A percentile compares a stretch with the other conserved stretches of the same genome.
phyloP scores from a whole-genome alignment of 1,140 invertebrate genomes.

The Papilio dardanus region DNA sequence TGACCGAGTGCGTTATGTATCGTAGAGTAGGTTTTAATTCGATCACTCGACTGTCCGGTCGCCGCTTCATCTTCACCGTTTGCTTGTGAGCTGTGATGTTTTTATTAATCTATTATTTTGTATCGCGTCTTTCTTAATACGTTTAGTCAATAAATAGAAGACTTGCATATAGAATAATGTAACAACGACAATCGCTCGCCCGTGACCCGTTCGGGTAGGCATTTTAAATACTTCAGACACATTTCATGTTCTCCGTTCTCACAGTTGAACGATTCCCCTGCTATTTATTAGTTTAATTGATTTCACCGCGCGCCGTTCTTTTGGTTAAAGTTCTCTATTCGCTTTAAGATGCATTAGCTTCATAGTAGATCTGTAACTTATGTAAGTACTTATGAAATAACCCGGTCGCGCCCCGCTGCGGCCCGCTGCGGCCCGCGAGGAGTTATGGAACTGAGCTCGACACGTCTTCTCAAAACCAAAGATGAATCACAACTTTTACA shows the following conservation, averaged over 20 bases:
- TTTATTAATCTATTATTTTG: conserved; percentile 63
- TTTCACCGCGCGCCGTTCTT: conserved; percentile 48
- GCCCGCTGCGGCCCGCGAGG: conserved; percentile 62
- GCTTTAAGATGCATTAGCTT: conserved; percentile 77
- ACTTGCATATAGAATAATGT: conserved; percentile 14
- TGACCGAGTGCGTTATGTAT: conserved; percentile 16
- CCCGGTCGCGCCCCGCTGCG: conserved; percentile 50
- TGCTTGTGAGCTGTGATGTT: conserved; percentile 78
- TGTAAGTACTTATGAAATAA: conserved; percentile 80
- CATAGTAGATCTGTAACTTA: conserved; percentile 81
- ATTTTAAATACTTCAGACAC: conserved; percentile 29
- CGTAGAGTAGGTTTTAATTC: conserved; percentile 60
- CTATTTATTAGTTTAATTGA: conserved; percentile 28
- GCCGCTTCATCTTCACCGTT: conserved; percentile 60
- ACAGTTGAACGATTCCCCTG: conserved; percentile 1
- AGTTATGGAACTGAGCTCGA: conserved; percentile 76
- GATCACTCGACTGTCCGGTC: conserved; percentile 57
- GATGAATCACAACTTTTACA: conserved; percentile 78
- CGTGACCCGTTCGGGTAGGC: neutral
- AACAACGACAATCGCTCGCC: neutral
- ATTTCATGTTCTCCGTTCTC: conserved; percentile 12
- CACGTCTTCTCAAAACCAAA: conserved; percentile 74
- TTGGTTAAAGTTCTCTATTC: conserved; percentile 76
- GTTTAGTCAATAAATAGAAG: conserved; percentile 59
- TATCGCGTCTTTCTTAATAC: conserved; percentile 64